These are phyloP conservation scores for Nephrotoma appendiculata DNA, from an alignment of 2,888 invertebrate genomes.

Conservation along the genomic window DNA sequence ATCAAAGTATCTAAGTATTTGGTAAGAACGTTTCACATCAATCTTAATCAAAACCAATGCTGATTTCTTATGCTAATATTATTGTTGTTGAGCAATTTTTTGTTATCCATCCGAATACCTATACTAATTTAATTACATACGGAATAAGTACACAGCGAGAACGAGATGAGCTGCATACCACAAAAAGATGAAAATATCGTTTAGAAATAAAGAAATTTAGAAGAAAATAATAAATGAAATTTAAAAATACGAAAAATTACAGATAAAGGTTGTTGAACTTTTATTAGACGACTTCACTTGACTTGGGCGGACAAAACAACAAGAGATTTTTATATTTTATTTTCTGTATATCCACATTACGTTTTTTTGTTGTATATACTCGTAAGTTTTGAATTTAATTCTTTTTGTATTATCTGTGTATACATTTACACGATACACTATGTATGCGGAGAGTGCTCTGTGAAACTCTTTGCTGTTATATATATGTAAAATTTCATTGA, in stretches of 20 bases:
- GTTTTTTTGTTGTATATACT: background rate
- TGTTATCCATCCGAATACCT: background rate
- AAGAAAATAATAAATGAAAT: background rate
- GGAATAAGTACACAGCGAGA: background rate
- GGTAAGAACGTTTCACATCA: background rate
- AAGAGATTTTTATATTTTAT: background rate
- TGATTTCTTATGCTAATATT: background rate
- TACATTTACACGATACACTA: background rate
- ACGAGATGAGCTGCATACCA: background rate
- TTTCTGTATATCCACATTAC: background rate
- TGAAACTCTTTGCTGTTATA: background rate
- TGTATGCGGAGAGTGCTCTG: background rate
- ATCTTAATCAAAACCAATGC: background rate
- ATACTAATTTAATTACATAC: background rate
- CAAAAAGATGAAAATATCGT: background rate
- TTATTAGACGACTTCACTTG: conserved; percentile 4
- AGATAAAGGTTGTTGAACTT: conserved; percentile 1
- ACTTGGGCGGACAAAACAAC: conserved; percentile 3
- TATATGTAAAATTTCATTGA: background rate
- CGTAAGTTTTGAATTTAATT: background rate
- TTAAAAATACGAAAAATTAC: background rate
- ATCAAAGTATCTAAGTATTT: background rate
- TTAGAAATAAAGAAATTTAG: background rate
- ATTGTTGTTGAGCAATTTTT: background rate
- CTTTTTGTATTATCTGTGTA: background rate